Base-by-base conservation (phyloP, 1,140 invertebrate species). In the Hylaeus volcanicus region DNA sequence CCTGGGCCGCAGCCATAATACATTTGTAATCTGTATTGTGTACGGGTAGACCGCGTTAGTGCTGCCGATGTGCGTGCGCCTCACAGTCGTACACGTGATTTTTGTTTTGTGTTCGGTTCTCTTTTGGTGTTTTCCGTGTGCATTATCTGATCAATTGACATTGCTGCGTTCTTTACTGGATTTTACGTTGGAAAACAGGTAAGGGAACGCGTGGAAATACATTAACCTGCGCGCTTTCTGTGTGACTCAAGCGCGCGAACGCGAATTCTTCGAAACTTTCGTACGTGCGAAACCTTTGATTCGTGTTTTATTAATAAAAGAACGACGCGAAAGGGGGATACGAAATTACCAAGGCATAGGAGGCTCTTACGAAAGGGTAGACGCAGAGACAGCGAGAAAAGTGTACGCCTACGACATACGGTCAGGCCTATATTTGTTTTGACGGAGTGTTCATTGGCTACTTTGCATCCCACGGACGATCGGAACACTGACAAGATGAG, bases 11-110 rank as follows among this genome's bases (percentile, higher is more conserved):
- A 86, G 90, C 89, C 89, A 90, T 90, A 91, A 91, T 89, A 91
- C 89, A 91, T 90, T 90, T 89, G 90, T 91, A 89, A 91, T 91
- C 88, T 88, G 89, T 92, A 90, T 91, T 91, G 90, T 91, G 88
- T 90, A 88, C 89, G 88, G 88, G 81, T 90, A 74, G 53, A 55
- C 78, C 90, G 91, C 87, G 89, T 89, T 87, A 91, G 89, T 91
- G 89, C 86, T 90, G 88, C 90, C 90, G 90, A 91, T 91, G 91
- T 92, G 89, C 86, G 88, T 90, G 88, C 85, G 79, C 76, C 74
- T 71, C 68, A 51, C 72, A 86, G 84, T 89, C 70, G 81, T 86
- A 83, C 88, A 87, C 88, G 91, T 89, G 89, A 81, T 87, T 81
- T 15, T 82, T 74, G 74, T 79, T 86, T 87, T 86, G 83, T 86